These are phyloP conservation scores for Tethya wilhelma DNA, from an alignment of 37 sponge, comb jelly and placozoan species.

Conservation along the genomic window DNA sequence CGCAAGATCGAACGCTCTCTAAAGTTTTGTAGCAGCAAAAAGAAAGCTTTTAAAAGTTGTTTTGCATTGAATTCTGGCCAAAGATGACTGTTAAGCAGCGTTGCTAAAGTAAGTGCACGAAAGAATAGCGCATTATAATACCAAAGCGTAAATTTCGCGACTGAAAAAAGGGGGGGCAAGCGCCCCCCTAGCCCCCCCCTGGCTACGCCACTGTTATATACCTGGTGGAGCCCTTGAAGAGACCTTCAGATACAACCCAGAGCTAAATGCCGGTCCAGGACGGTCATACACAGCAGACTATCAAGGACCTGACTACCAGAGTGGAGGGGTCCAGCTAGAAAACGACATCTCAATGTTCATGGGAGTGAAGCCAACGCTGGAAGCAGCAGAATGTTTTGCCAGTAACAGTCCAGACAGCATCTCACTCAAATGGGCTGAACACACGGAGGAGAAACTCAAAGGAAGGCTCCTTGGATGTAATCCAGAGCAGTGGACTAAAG, in stretches of 20 bases:
- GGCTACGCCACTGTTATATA: no score
- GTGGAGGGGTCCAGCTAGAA: constrained; percentile 8
- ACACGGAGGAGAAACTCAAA: background rate
- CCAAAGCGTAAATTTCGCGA: no score
- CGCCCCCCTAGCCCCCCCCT: no score
- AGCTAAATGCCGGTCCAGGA: background rate
- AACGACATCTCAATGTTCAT: background rate
- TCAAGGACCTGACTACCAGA: constrained; percentile 9
- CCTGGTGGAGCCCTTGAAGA: background rate
- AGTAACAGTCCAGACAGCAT: background rate
- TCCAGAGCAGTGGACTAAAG: background rate
- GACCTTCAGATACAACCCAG: constrained; percentile 3
- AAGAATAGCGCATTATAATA: no score
- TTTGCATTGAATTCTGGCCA: no score
- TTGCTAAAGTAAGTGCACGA: no score
- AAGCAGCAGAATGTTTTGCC: constrained; percentile 18
- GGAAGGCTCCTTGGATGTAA: constrained; percentile 1
- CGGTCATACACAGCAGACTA: background rate
- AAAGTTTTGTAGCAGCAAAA: no score
- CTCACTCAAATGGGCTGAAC: background rate
- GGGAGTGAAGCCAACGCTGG: constrained; percentile 1
- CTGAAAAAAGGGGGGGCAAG: no score
- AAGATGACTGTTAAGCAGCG: no score
- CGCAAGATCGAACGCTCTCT: no score
- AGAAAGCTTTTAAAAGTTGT: no score